These are phyloP conservation scores for Gryllus bimaculatus DNA, from an alignment of 1,140 invertebrate species.

Conservation along the genomic window DNA sequence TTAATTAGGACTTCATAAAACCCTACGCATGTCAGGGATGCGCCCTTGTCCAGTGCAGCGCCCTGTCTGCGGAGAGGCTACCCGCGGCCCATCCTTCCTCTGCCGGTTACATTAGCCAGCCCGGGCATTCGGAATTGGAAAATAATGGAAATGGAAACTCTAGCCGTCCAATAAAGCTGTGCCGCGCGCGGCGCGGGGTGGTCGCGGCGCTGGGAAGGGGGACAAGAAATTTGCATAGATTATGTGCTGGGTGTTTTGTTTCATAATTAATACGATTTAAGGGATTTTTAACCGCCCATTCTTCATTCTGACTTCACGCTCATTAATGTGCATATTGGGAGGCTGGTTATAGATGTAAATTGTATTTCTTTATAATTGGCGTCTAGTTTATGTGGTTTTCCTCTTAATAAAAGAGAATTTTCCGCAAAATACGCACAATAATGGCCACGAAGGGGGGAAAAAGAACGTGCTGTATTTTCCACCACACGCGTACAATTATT, in stretches of 20 bases:
- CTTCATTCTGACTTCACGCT: neutral
- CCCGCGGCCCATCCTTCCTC: neutral
- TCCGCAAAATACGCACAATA: neutral
- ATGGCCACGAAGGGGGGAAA: neutral
- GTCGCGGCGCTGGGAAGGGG: neutral
- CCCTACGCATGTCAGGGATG: neutral
- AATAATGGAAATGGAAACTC: slow-evolving; percentile 5
- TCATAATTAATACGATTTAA: slow-evolving; percentile 6
- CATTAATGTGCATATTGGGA: neutral
- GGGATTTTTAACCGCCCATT: neutral
- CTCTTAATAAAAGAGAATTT: neutral
- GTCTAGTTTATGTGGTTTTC: neutral
- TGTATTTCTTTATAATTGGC: slow-evolving; percentile 2
- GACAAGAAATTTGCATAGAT: slow-evolving; percentile 5
- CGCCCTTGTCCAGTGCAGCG: neutral
- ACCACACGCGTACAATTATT: too few relatives aligned
- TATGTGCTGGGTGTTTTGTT: neutral
- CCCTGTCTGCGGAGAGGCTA: neutral
- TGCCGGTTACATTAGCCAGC: neutral
- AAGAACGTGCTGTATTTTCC: neutral
- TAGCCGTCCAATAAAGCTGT: slow-evolving; percentile 3
- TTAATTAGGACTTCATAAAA: slow-evolving; percentile 6
- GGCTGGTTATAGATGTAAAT: neutral
- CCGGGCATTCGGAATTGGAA: neutral
- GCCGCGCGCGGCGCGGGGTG: neutral